Evolutionary conservation across 1,140 invertebrate genomes (phyloP).

Genomic region (Caenorhabditis briggsae): DNA sequence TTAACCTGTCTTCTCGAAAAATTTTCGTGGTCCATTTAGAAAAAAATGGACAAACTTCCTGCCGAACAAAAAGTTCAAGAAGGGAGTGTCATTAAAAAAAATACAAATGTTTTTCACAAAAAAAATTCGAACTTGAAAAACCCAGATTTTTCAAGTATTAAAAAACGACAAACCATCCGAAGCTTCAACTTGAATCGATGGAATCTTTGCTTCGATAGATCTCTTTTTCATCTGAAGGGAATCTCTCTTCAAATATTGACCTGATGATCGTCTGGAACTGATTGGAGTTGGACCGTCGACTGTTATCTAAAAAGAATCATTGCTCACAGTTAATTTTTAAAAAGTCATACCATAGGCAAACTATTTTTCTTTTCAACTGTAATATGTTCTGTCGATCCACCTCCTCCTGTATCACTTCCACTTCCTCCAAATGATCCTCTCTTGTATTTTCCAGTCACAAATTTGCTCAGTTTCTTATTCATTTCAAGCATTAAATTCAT

Average conservation of each 20-base stretch:
- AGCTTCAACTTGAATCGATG: not conserved
- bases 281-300: constrained; percentile 12
- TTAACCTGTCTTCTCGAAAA: too few relatives aligned
- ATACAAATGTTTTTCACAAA: too few relatives aligned
- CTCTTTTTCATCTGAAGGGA: constrained; percentile 14
- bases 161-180: not conserved
- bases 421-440: constrained; percentile 34
- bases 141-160: not conserved
- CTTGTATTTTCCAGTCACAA: constrained; percentile 18
- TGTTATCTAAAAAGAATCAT: constrained; percentile 5
- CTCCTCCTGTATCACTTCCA: constrained; percentile 40
- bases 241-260: constrained; percentile 33
- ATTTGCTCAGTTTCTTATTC: constrained; percentile 26
- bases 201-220: not conserved
- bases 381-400: not conserved
- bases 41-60: too few relatives aligned
- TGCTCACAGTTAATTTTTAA: not conserved
- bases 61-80: too few relatives aligned
- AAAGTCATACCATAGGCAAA: not conserved
- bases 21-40: too few relatives aligned
- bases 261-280: constrained; percentile 18
- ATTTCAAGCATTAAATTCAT: constrained; percentile 28
- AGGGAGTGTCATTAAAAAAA: too few relatives aligned
- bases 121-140: too few relatives aligned
- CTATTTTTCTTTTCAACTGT: not conserved